A percentile compares a stretch with the other conserved stretches of the same genome.
Conservation (phyloP, 1,140 invertebrate genomes). For the Heliothis subflexa region DNA sequence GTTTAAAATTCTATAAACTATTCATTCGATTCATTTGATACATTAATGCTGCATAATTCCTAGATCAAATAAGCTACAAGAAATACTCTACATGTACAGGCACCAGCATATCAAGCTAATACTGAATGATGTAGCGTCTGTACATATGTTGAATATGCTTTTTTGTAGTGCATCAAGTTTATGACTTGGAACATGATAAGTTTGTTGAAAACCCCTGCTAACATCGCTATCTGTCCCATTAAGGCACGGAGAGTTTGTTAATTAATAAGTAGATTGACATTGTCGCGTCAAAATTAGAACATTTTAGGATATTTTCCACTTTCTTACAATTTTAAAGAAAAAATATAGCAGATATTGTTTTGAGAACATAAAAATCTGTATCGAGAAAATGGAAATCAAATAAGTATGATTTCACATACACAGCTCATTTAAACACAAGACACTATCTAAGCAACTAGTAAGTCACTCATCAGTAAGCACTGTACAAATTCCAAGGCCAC, state of each 20-base stretch:
- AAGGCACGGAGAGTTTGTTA: background rate
- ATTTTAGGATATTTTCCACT: too few relatives aligned
- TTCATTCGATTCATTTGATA: background rate
- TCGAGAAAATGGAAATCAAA: too few relatives aligned
- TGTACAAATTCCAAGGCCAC: slow-evolving; percentile 28
- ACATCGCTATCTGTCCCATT: background rate
- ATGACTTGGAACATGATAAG: background rate
- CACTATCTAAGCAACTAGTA: background rate
- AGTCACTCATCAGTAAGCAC: slow-evolving; percentile 11
- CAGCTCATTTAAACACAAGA: background rate
- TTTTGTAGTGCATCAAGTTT: background rate
- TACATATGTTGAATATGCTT: too few relatives aligned
- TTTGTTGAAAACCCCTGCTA: background rate
- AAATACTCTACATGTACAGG: background rate
- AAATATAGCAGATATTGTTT: too few relatives aligned
- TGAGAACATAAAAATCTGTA: too few relatives aligned
- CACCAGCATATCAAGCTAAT: too few relatives aligned
- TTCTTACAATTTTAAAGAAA: too few relatives aligned
- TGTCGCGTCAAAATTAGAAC: background rate
- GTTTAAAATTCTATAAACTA: background rate
- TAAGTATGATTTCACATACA: too few relatives aligned
- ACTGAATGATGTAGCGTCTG: too few relatives aligned
- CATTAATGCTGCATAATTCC: background rate
- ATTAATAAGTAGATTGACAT: background rate
- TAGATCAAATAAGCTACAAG: too few relatives aligned